These are phyloP conservation scores for Ephestia elutella DNA, from an alignment of 1,140 invertebrate species.

Conservation along the genomic window DNA sequence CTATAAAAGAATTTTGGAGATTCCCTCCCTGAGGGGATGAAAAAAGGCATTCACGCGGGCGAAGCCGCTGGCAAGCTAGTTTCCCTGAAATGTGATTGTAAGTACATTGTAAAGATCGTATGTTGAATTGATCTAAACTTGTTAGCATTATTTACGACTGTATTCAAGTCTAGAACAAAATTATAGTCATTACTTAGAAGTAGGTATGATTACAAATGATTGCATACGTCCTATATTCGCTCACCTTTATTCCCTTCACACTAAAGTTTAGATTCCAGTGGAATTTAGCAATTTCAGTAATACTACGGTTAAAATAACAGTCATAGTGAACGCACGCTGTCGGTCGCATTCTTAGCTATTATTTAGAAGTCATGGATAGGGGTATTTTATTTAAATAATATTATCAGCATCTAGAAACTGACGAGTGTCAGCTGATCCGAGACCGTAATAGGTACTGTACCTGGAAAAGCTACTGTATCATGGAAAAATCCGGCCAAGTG, in stretches of 20 bases:
- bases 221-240: not conserved
- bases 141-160: not conserved
- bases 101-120: not conserved
- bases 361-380: not conserved
- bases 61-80: no score
- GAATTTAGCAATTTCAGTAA: not conserved
- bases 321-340: not conserved
- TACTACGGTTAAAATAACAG: not conserved
- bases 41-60: no score
- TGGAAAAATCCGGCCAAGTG: no score
- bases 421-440: no score
- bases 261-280: not conserved
- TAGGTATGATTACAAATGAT: slow-evolving; percentile 4
- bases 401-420: not conserved
- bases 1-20: no score
- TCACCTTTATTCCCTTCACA: not conserved
- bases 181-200: not conserved
- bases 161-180: slow-evolving; percentile 1
- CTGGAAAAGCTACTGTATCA: no score
- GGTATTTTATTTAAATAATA: not conserved
- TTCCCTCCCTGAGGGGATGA: no score
- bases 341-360: not conserved
- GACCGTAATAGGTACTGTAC: no score
- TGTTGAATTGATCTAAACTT: not conserved
- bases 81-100: no score